Evolutionary conservation across 2,797 vertebrate species (phyloP).

Genomic region (Rhynchotus rufescens): DNA sequence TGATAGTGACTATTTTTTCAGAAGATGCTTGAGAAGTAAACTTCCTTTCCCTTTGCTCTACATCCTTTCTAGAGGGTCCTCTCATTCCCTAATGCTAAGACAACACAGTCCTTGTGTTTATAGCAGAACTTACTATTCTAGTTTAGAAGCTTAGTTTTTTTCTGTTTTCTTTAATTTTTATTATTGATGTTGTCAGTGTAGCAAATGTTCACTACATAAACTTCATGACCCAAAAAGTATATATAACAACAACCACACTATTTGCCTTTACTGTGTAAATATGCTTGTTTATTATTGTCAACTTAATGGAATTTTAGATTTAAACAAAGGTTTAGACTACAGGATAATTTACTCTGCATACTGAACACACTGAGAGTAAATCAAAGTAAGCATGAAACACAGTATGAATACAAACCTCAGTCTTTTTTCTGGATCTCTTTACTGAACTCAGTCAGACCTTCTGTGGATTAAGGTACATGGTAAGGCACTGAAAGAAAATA

Average conservation of each 20-base stretch:
- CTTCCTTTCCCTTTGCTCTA: background rate
- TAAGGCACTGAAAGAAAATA: background rate
- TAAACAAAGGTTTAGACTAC: background rate
- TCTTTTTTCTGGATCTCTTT: background rate
- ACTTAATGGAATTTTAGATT: background rate
- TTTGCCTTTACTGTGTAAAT: constrained; percentile 18
- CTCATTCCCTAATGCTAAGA: background rate
- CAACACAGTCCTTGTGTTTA: background rate
- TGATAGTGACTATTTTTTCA: background rate
- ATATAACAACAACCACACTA: background rate
- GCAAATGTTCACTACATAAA: background rate
- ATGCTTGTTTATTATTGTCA: background rate
- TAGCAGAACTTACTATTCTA: background rate
- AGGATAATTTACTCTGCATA: background rate
- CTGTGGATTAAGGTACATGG: background rate
- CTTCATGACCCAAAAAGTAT: background rate
- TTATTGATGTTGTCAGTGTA: background rate
- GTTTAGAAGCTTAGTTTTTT: background rate
- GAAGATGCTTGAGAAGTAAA: background rate
- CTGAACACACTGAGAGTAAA: background rate
- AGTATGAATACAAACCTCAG: background rate
- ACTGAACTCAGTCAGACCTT: background rate
- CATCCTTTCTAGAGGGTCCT: background rate
- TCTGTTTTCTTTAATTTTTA: background rate
- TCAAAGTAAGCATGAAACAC: background rate